phyloP scores from a whole-genome alignment of 1,140 invertebrate genomes.

The Bathynomus jamesi region DNA sequence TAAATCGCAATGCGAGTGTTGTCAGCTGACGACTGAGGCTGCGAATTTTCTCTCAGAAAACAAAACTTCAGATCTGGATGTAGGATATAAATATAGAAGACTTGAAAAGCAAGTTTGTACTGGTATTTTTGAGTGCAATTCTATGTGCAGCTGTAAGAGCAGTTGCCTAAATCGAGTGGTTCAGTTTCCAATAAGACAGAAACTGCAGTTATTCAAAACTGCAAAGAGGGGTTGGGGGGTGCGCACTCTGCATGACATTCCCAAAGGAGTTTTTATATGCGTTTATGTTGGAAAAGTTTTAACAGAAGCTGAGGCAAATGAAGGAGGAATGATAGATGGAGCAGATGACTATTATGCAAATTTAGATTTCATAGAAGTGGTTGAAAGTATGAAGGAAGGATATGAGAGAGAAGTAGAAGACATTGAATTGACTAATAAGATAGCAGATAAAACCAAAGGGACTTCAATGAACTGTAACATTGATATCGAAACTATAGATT shows the following conservation, averaged over 20 bases:
- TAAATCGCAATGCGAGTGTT: conserved; percentile 79
- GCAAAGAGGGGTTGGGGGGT: conserved; percentile 88
- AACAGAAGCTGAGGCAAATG: conserved; percentile 78
- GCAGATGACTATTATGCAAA: conserved; percentile 96
- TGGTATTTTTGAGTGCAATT: conserved; percentile 94
- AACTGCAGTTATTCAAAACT: conserved; percentile 78
- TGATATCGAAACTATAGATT: too few species aligned
- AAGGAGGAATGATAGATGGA: conserved; percentile 48
- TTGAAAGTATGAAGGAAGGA: conserved; percentile 79
- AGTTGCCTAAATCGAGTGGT: conserved; percentile 80
- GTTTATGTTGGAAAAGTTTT: conserved; percentile 89
- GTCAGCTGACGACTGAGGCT: conserved; percentile 77
- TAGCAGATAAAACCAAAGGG: background rate
- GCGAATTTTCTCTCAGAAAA: conserved; percentile 44
- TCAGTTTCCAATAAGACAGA: conserved; percentile 72
- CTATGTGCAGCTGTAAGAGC: conserved; percentile 66
- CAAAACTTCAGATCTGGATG: conserved; percentile 48
- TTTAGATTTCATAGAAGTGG: conserved; percentile 89
- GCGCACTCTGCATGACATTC: conserved; percentile 87
- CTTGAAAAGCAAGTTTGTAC: conserved; percentile 74
- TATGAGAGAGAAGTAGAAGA: conserved; percentile 62
- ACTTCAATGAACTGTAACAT: too few species aligned
- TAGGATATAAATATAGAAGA: conserved; percentile 75
- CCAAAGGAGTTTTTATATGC: conserved; percentile 85
- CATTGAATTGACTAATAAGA: conserved; percentile 28